Conservation (phyloP, 2,797 vertebrate species). For the Anguilla anguilla region DNA sequence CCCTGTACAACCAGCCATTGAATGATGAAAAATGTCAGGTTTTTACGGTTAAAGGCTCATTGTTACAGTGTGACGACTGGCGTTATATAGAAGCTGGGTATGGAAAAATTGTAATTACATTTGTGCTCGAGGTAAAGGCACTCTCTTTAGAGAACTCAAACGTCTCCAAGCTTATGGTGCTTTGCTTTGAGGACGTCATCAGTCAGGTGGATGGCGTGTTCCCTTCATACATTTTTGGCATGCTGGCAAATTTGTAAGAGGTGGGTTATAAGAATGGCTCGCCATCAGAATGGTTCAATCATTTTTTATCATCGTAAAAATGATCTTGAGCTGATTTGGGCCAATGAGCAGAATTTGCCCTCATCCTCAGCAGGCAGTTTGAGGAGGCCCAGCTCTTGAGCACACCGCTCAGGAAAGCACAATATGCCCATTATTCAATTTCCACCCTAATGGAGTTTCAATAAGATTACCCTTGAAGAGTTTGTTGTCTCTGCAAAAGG, state of each 20-base stretch:
- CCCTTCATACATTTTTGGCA: not conserved
- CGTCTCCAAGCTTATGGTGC: not conserved
- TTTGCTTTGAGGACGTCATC: not conserved
- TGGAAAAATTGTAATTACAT: not conserved
- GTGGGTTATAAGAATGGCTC: not conserved
- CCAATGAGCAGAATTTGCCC: slow-evolving; percentile 18
- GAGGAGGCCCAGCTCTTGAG: not conserved
- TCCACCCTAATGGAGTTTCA: slow-evolving; percentile 60
- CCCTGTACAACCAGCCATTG: not conserved
- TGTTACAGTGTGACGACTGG: not conserved
- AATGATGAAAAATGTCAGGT: not conserved
- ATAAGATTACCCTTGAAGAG: slow-evolving; percentile 53
- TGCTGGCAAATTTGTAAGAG: not conserved
- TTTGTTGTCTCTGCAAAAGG: slow-evolving; percentile 52
- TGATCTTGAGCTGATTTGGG: slow-evolving; percentile 6
- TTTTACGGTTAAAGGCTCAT: not conserved
- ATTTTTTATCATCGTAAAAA: slow-evolving; percentile 29
- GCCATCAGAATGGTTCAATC: slow-evolving; percentile 18
- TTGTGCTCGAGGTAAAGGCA: not conserved
- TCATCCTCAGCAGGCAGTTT: not conserved
- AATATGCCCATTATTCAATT: slow-evolving; percentile 46
- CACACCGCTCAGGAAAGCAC: not conserved
- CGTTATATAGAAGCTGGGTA: not conserved
- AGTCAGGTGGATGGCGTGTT: not conserved
- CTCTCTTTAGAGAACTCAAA: not conserved